These are phyloP conservation scores for Mirounga angustirostris DNA, from an alignment of 2,113 vertebrate genomes.

Conservation along the genomic window DNA sequence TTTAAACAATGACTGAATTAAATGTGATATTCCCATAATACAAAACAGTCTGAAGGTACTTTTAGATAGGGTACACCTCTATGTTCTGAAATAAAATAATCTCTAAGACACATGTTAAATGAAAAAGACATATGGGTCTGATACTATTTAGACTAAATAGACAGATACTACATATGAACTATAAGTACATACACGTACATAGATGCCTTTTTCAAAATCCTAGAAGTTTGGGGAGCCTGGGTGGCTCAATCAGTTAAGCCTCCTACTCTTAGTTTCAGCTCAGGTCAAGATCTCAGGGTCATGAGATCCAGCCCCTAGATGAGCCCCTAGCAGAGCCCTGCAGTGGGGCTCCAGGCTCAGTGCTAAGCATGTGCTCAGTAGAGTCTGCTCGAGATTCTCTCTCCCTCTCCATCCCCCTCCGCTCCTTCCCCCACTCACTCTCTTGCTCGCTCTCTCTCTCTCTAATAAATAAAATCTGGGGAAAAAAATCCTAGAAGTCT, in stretches of 20 bases:
- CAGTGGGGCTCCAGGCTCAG: not conserved
- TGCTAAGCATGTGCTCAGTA: not conserved
- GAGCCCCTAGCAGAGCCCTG: not conserved
- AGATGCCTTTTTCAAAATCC: not conserved
- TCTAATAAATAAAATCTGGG: not conserved
- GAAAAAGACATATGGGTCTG: not conserved
- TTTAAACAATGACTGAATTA: conserved; percentile 14
- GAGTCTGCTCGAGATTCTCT: not conserved
- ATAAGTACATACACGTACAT: not conserved
- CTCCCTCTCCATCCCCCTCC: not conserved
- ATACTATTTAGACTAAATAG: not conserved
- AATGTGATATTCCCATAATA: not conserved
- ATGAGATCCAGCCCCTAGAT: not conserved
- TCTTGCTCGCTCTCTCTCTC: no score
- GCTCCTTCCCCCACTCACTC: not conserved
- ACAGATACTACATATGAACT: not conserved
- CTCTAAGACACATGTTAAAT: not conserved
- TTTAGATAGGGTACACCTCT: not conserved
- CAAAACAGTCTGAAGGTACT: not conserved
- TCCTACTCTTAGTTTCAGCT: not conserved
- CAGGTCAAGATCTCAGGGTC: not conserved
- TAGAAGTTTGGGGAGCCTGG: not conserved
- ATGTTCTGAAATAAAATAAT: conserved; percentile 48
- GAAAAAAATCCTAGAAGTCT: not conserved
- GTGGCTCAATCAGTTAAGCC: not conserved